These are phyloP conservation scores for Zoanthus sansibaricus DNA, from an alignment of 92 coral and sea anemone genomes.

Conservation along the genomic window DNA sequence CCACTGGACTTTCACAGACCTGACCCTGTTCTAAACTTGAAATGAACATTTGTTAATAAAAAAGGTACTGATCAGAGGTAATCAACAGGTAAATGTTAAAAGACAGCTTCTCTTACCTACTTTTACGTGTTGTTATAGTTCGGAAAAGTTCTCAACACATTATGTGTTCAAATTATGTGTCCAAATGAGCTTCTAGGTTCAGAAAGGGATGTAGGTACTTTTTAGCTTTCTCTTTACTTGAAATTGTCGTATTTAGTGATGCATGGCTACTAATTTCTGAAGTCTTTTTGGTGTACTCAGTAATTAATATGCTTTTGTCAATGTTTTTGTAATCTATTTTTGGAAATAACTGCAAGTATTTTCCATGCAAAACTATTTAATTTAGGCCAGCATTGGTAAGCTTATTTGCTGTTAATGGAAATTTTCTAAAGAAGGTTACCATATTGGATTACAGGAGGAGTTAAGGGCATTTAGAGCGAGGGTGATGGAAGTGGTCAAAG, in stretches of 20 bases:
- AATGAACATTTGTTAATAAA: too few relatives aligned
- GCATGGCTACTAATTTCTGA: neutral
- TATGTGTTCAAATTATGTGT: neutral
- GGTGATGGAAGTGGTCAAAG: slow-evolving; percentile 90
- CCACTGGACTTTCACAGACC: too few relatives aligned
- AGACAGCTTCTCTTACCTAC: neutral
- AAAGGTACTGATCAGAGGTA: too few relatives aligned
- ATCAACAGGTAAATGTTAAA: neutral
- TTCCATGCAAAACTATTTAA: too few relatives aligned
- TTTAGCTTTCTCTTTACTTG: neutral
- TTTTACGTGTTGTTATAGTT: neutral
- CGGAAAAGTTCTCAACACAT: neutral
- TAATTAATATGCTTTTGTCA: too few relatives aligned
- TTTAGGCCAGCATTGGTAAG: too few relatives aligned
- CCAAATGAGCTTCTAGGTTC: neutral
- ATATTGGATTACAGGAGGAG: slow-evolving; percentile 68
- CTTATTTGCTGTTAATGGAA: too few relatives aligned
- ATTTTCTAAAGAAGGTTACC: neutral
- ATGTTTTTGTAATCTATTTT: too few relatives aligned
- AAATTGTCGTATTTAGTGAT: neutral
- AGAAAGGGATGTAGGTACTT: neutral
- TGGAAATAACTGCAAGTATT: too few relatives aligned
- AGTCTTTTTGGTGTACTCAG: neutral
- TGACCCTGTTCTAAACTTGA: too few relatives aligned
- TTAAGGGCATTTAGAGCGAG: slow-evolving; percentile 79